phyloP scores from a whole-genome alignment of 1,140 invertebrate genomes.

The Polypedilum pembai region DNA sequence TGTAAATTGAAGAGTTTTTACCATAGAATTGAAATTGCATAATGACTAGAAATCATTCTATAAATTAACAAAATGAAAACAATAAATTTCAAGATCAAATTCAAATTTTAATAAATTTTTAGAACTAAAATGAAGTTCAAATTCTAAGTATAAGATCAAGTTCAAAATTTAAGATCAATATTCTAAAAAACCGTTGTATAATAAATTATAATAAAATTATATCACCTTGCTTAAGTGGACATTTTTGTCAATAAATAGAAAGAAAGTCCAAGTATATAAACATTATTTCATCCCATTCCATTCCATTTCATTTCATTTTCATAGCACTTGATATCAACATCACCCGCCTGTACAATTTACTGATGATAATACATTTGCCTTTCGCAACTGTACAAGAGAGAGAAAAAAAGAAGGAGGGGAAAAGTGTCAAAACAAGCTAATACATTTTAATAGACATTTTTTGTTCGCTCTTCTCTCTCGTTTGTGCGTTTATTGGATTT shows the following conservation, averaged over 20 bases:
- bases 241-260: neutral
- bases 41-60: too few species aligned
- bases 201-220: neutral
- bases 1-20: too few species aligned
- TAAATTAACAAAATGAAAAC: too few species aligned
- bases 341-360: neutral
- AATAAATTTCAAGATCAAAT: too few species aligned
- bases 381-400: neutral
- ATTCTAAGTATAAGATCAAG: too few species aligned
- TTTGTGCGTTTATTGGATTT: conserved; percentile 9
- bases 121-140: too few species aligned
- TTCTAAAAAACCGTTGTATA: neutral
- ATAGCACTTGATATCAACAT: neutral
- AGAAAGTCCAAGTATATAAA: neutral
- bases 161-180: too few species aligned
- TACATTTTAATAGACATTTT: conserved; percentile 19
- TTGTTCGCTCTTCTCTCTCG: neutral
- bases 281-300: neutral
- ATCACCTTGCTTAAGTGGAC: neutral
- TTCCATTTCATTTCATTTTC: neutral
- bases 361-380: conserved; percentile 2
- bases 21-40: too few species aligned
- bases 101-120: too few species aligned
- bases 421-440: conserved; percentile 18
- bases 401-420: conserved; percentile 1